Evolutionary conservation across 2,113 vertebrate genomes (phyloP), one percentile per base, ranked within the genome.

Genomic region (Prietella phreatophila): DNA sequence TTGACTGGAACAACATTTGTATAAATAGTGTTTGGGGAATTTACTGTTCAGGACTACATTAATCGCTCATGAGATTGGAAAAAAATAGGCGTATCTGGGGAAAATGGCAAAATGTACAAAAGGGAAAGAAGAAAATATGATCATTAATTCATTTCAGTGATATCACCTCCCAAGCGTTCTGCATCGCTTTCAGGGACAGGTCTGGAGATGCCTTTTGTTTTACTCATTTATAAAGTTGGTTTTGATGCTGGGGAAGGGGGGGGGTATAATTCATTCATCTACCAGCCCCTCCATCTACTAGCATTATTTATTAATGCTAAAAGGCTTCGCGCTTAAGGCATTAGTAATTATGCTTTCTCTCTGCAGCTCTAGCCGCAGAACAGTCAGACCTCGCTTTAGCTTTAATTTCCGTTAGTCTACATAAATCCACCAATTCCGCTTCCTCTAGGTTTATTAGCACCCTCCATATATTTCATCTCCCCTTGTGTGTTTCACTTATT

Each of bases 401-500:
- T 89, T 89, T 91, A 89, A 91, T 92, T 90, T 90, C 90, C 91
- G 89, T 67, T 83, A 33, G 39, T 60, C 71, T 85, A 80, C 75
- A 90, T 90, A 91, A 91, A 93, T 90, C 88, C 79, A 71, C 87
- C 75, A 73, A 50, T 82, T 60, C 53, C 75, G 89, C 90, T 88
- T 92, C 91, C 91, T 88, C 55, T 58, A 50, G 82, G 85, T 91
- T 89, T 91, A 92, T 92, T 92, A 91, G 90, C 89, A 67, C 86
- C 79, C 63, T 89, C 84, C 79, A 81, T 89, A 89, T 90, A 90
- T 91, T 92, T 85, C 81, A 91, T 91, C 82, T 90, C 71, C 89
- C 88, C 84, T 81, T 82, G 71, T 60, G 89, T 84, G 88, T 87
- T 92, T 92, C 90, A 93, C 91, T 92, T 93, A 93, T 93, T 92